Evolutionary conservation across 2,888 invertebrate species (phyloP), one percentile per base, ranked within the genome.

Genomic region (Argyra leucocephala): DNA sequence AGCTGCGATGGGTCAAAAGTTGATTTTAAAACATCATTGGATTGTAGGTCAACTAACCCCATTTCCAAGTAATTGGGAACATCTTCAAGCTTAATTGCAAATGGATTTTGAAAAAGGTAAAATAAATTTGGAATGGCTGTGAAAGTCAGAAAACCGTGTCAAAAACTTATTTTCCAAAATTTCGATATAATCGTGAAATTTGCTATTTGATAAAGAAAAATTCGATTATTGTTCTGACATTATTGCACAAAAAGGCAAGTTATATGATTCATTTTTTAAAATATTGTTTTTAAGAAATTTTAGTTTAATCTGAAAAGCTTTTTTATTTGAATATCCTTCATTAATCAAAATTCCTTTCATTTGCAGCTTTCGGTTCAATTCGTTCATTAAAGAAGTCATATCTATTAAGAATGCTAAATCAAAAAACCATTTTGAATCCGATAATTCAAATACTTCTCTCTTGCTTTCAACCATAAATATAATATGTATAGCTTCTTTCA

Each of bases 51-150:
- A n/a, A n/a, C n/a, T n/a, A n/a, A n/a, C n/a, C n/a, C n/a, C n/a
- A n/a, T n/a, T 26, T 26, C 26, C 26, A 26, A 26, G 26, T 26
- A 26, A 26, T 26, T 7, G 26, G 26, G 26, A 26, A 26, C 26
- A 26, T 26, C 26, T 26, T 26, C 26, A 26, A 26, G 26, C 7
- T 26, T 26, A 26, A 26, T 26, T 26, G 26, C 26, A 26, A 26
- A 26, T 48, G 37, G 62, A 57, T 62, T 62, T 62, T 62, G 37
- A 57, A 62, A 62, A 22, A 62, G 23, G 37, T 31, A 5, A 61
- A 61, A 26, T 61, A 26, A 1, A n/a, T 36, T 62, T 62, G 37
- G 37, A 62, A 57, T 10, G 23, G 57, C 36, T 23, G 62, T 62
- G 37, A 57, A 62, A n/a, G n/a, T n/a, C n/a, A n/a, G n/a, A n/a